Conservation (phyloP, 2,797 vertebrate species). For the Micromesistius poutassou region DNA sequence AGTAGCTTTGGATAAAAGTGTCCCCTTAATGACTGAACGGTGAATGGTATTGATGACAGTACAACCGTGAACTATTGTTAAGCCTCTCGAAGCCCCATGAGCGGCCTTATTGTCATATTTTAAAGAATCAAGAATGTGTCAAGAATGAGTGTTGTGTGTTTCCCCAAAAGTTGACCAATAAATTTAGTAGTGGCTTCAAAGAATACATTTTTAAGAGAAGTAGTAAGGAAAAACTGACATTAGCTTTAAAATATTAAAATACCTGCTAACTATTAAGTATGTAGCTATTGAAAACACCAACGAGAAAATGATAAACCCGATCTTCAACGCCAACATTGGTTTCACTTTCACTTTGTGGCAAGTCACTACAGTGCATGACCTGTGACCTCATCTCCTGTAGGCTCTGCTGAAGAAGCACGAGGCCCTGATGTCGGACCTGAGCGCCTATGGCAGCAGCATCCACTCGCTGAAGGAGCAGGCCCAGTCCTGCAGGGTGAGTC, state of each 20-base stretch:
- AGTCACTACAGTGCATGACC: neutral
- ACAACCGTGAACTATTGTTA: neutral
- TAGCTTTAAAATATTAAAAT: neutral
- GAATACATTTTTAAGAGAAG: too few species aligned
- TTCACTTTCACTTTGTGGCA: neutral
- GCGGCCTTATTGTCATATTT: too few species aligned
- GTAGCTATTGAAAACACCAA: neutral
- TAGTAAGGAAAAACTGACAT: neutral
- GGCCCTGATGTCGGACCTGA: constrained; percentile 96
- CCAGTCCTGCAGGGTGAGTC: constrained; percentile 90
- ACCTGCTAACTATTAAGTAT: neutral
- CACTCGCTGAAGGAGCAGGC: constrained; percentile 90
- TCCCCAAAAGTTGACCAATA: too few species aligned
- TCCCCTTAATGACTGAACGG: neutral
- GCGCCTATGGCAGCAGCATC: constrained; percentile 96
- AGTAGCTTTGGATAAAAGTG: neutral
- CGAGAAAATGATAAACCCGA: neutral
- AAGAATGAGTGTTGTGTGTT: too few species aligned
- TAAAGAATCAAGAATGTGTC: too few species aligned
- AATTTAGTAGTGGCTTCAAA: too few species aligned
- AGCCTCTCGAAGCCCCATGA: neutral
- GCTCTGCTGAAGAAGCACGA: constrained; percentile 98
- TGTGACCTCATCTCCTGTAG: constrained; percentile 58
- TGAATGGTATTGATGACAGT: neutral
- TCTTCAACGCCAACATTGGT: neutral